Evolutionary conservation across 2,113 vertebrate genomes (phyloP), one percentile per base, ranked within the genome.

Genomic region (Stomatorhinus ivindoensis): DNA sequence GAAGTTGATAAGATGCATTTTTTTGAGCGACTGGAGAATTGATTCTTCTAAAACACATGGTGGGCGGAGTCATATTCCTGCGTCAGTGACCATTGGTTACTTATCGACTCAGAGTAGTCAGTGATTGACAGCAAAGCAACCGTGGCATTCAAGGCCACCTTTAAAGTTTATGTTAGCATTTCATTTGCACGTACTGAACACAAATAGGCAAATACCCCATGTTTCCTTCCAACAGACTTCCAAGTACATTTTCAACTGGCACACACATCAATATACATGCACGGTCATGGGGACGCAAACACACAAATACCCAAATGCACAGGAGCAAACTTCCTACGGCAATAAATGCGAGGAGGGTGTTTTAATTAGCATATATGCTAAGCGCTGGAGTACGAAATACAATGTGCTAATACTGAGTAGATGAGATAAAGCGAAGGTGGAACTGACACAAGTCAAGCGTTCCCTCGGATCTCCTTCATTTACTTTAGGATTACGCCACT

Each of bases 401-500:
- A 91, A 87, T 91, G 91, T 92, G 91, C 91, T 92, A 92, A 92
- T 91, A 93, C 92, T 92, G 92, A 88, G 88, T 47, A 46, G 87
- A 90, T 92, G 92, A 91, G 92, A 93, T 92, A 92, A 93, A 93
- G 90, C 58, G 86, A 90, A 92, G 90, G 88, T 91, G 83, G 88
- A 93, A 86, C 85, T 91, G 82, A 89, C 91, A 90, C 85, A 85
- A 90, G 91, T 91, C 92, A 92, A 93, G 82, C 89, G 89, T 89
- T 76, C 90, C 93, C 94, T 92, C 42, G 1, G 55, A 88, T 93
- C 93, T 92, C 89, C 89, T 89, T 92, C 94, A 92, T 93, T 96
- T 95, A 95, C 90, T 91, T 95, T 93, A 91, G 94, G 95, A 95
- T 96, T 96, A 96, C 94, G 95, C 94, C 94, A 93, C 93, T 84